These are phyloP conservation scores for Cyanoderma ruficeps DNA, from an alignment of 2,113 vertebrate species.

Conservation along the genomic window DNA sequence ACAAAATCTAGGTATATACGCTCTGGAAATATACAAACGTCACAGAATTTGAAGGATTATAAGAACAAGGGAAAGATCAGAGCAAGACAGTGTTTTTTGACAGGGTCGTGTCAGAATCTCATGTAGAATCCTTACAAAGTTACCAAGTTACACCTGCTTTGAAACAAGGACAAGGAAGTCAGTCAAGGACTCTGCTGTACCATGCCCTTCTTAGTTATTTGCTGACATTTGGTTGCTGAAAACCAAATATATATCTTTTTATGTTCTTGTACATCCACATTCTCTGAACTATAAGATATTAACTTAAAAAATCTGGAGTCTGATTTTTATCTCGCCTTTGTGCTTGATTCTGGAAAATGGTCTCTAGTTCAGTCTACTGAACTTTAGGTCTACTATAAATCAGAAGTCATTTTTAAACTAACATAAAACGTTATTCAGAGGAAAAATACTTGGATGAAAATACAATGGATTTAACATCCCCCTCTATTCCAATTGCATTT, in stretches of 20 bases:
- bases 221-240: not conserved
- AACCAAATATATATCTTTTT: not conserved
- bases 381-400: not conserved
- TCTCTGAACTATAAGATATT: not conserved
- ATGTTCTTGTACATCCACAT: not conserved
- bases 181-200: not conserved
- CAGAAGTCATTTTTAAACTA: not conserved
- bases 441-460: not conserved
- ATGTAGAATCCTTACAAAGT: not conserved
- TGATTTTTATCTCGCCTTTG: not conserved
- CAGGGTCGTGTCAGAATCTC: accelerated
- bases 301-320: not conserved
- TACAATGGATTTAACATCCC: not conserved
- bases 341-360: not conserved
- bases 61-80: not conserved
- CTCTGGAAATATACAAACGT: not conserved
- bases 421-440: not conserved
- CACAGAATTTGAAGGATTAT: not conserved
- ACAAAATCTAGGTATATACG: not conserved
- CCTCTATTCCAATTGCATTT: not conserved
- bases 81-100: not conserved
- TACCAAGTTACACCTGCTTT: not conserved
- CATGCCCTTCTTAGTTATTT: not conserved
- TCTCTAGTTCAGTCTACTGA: not conserved
- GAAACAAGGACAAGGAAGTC: not conserved